A percentile compares a stretch with the other conserved stretches of the same genome.
phyloP scores from a whole-genome alignment of 2,888 invertebrate species.

The Aspidapion aeneum region DNA sequence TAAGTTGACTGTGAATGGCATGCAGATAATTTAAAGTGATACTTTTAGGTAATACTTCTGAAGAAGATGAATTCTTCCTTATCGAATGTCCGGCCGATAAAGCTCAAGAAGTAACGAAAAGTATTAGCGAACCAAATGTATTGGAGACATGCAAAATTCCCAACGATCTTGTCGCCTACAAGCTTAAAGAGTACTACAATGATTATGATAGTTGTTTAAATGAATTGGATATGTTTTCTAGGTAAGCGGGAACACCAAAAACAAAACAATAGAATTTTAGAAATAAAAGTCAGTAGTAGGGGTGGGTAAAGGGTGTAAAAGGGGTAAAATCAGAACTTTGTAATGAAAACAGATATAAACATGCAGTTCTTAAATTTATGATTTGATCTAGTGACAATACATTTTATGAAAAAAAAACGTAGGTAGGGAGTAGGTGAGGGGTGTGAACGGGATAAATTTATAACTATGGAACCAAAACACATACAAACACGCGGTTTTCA shows the following conservation, averaged over 20 bases:
- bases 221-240: slow-evolving; percentile 37
- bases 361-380: too few species aligned
- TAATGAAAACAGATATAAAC: too few species aligned
- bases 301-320: too few species aligned
- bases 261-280: not conserved
- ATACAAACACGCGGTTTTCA: too few species aligned
- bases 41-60: not conserved
- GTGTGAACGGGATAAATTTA: too few species aligned
- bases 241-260: not conserved
- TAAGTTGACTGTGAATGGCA: too few species aligned
- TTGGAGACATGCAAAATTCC: slow-evolving; percentile 32
- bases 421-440: too few species aligned
- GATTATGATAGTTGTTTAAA: slow-evolving; percentile 61
- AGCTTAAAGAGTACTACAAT: slow-evolving; percentile 58
- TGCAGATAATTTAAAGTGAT: not conserved
- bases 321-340: too few species aligned
- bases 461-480: too few species aligned
- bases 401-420: too few species aligned
- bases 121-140: slow-evolving; percentile 43
- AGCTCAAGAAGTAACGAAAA: slow-evolving; percentile 34
- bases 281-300: not conserved
- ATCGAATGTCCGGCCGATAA: slow-evolving; percentile 40
- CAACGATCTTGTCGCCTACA: slow-evolving; percentile 31
- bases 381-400: too few species aligned
- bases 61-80: slow-evolving; percentile 46